Conservation (phyloP, 2,113 vertebrate genomes). For the Mustelus asterias region DNA sequence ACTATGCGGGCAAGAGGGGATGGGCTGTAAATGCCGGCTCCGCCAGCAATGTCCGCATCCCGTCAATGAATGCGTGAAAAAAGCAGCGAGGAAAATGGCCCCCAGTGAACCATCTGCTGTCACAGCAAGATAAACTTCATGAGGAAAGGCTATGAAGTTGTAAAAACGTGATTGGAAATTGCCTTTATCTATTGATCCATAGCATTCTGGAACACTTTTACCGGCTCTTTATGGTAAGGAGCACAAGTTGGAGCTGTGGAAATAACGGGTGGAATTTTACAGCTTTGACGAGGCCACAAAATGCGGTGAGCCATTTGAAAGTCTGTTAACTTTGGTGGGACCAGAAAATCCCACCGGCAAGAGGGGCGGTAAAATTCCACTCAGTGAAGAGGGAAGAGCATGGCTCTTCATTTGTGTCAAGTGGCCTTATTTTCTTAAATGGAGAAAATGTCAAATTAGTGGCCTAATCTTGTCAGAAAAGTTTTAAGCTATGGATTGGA, state of each 20-base stretch:
- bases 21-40: neutral
- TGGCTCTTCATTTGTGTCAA: neutral
- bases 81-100: neutral
- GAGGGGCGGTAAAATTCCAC: too few relatives aligned
- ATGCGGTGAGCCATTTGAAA: too few relatives aligned
- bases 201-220: neutral
- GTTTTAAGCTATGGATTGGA: neutral
- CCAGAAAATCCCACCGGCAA: too few relatives aligned
- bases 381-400: neutral
- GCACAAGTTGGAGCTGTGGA: neutral
- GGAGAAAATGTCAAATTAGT: neutral
- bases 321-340: too few relatives aligned
- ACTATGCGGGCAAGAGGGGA: neutral
- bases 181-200: neutral
- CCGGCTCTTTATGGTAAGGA: neutral
- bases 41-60: neutral
- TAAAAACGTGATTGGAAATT: neutral
- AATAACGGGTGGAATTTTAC: neutral
- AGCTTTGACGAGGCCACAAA: too few relatives aligned
- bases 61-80: neutral
- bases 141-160: neutral
- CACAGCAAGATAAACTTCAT: neutral
- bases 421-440: neutral
- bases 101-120: neutral
- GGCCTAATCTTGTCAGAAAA: neutral